A percentile compares a stretch with the other conserved stretches of the same genome.
Conservation (phyloP, 2,888 invertebrate genomes). For the Eledone cirrhosa region DNA sequence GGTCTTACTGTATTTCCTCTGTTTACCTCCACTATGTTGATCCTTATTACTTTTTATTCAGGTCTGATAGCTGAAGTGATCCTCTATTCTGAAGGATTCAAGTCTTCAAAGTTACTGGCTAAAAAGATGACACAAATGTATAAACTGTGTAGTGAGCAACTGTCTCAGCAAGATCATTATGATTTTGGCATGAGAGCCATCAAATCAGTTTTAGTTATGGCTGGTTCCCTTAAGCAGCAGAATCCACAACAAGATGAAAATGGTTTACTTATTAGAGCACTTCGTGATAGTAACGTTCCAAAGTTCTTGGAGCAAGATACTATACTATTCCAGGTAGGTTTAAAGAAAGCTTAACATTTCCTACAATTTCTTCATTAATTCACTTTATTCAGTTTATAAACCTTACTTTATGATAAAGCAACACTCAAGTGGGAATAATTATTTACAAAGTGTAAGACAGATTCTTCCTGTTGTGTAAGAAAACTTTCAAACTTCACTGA, state of each 20-base stretch:
- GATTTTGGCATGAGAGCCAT: slow-evolving; percentile 78
- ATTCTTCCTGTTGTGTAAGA: no score
- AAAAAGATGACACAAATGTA: slow-evolving; percentile 92
- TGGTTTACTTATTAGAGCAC: slow-evolving; percentile 77
- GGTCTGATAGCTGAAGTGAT: slow-evolving; percentile 81
- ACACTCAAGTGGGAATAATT: background rate
- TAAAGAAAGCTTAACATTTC: background rate
- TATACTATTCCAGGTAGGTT: slow-evolving; percentile 75
- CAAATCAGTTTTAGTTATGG: slow-evolving; percentile 82
- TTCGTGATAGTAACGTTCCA: slow-evolving; percentile 86
- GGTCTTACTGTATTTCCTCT: background rate
- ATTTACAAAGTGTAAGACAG: no score
- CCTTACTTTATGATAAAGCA: background rate
- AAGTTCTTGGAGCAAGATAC: slow-evolving; percentile 87
- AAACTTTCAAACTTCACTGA: no score
- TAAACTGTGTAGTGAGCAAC: slow-evolving; percentile 85
- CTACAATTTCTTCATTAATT: background rate
- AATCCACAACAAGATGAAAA: slow-evolving; percentile 84
- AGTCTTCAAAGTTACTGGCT: slow-evolving; percentile 83
- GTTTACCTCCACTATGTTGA: no score
- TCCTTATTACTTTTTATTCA: slow-evolving; percentile 30
- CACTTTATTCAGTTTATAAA: background rate
- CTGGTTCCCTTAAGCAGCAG: slow-evolving; percentile 83
- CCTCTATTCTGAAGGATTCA: slow-evolving; percentile 88
- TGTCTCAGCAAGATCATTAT: slow-evolving; percentile 87